Evolutionary conservation across 2,113 vertebrate genomes (phyloP).

Genomic region (Neotoma lepida): DNA sequence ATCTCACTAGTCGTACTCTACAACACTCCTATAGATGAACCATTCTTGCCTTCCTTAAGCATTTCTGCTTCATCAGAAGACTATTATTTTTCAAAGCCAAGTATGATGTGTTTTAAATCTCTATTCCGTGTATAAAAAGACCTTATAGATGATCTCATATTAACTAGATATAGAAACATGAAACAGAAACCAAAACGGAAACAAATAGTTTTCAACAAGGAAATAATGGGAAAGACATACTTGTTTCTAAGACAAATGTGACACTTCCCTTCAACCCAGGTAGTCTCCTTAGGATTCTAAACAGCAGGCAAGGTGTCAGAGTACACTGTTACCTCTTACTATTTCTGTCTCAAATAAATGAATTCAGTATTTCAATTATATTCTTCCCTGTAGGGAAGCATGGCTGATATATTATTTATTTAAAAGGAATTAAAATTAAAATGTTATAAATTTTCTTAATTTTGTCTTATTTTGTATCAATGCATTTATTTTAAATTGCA

Average conservation of each 20-base stretch:
- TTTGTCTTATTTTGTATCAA: conserved; percentile 48
- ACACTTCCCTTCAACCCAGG: conserved; percentile 37
- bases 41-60: neutral
- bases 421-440: conserved; percentile 67
- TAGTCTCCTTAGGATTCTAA: conserved; percentile 51
- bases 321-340: conserved; percentile 65
- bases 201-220: conserved; percentile 45
- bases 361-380: conserved; percentile 75
- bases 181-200: conserved; percentile 37
- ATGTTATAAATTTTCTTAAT: conserved; percentile 58
- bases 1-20: neutral
- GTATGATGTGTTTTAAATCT: conserved; percentile 35
- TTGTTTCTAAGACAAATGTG: conserved; percentile 66
- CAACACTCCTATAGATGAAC: neutral
- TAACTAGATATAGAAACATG: conserved; percentile 23
- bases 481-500: conserved; percentile 9
- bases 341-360: conserved; percentile 74
- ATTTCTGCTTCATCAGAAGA: conserved; percentile 37
- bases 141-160: conserved; percentile 20
- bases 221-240: conserved; percentile 3
- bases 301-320: conserved; percentile 61
- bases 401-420: conserved; percentile 70
- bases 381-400: conserved; percentile 64
- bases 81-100: conserved; percentile 45
- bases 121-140: conserved; percentile 11